phyloP scores from a whole-genome alignment of 2,797 vertebrate species.

The Dryobates pubescens region DNA sequence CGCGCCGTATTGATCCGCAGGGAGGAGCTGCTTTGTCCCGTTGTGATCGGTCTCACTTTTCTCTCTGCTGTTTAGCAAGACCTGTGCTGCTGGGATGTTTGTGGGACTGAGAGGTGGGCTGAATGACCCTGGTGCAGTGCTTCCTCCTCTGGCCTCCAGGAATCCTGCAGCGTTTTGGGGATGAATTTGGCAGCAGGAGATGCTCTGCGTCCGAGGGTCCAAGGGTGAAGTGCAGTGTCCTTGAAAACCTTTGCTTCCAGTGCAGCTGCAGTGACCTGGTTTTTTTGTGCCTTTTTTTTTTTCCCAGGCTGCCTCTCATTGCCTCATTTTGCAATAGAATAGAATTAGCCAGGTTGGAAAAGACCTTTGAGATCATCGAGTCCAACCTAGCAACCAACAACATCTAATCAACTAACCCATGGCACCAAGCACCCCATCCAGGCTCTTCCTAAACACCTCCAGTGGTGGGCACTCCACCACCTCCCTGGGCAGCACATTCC shows the following conservation, averaged over 20 bases:
- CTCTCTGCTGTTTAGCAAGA: background rate
- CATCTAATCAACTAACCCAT: too few species aligned
- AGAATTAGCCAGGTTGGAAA: too few species aligned
- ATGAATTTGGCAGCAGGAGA: background rate
- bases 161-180: background rate
- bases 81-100: fast-evolving
- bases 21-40: background rate
- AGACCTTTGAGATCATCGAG: too few species aligned
- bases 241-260: background rate
- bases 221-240: background rate
- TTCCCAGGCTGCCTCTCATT: background rate
- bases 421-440: too few species aligned
- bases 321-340: background rate
- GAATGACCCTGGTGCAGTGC: background rate
- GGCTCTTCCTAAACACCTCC: too few species aligned
- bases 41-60: background rate
- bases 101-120: background rate
- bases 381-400: too few species aligned
- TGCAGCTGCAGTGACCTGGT: background rate
- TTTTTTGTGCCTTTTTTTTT: too few species aligned
- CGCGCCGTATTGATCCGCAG: background rate
- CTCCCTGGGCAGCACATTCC: too few species aligned
- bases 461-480: too few species aligned
- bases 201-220: background rate
- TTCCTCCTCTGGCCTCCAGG: background rate